Conservation (phyloP, 1,140 invertebrate species). For the Lepidurus arcticus region DNA sequence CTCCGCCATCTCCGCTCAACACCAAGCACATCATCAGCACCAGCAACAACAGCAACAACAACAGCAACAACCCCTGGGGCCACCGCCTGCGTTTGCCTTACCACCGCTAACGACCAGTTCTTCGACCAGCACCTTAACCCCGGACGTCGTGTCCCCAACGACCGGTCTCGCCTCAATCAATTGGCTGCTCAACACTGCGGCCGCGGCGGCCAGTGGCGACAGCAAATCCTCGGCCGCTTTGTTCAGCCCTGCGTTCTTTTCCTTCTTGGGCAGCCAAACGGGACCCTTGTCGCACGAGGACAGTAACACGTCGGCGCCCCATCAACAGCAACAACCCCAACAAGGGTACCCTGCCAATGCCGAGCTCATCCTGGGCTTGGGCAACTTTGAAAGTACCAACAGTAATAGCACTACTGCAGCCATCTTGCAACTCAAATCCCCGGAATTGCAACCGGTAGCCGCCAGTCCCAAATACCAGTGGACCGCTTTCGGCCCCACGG, state of each 20-base stretch:
- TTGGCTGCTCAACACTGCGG: constrained; percentile 31
- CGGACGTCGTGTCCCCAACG: constrained; percentile 38
- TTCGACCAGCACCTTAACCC: constrained; percentile 37
- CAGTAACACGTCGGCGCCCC: constrained; percentile 35
- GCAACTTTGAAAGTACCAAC: constrained; percentile 40
- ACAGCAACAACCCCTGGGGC: constrained; percentile 36
- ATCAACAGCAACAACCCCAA: constrained; percentile 38
- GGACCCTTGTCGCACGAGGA: constrained; percentile 39
- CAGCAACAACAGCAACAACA: constrained; percentile 37
- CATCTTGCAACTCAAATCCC: constrained; percentile 39
- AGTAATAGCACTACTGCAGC: constrained; percentile 37
- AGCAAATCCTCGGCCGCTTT: constrained; percentile 57
- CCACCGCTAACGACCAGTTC: constrained; percentile 38
- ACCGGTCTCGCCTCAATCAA: constrained; percentile 33
- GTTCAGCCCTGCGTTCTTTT: constrained; percentile 54
- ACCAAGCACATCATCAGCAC: constrained; percentile 32
- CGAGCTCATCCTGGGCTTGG: constrained; percentile 41
- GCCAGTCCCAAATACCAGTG: constrained; percentile 54
- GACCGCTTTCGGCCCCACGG: constrained; percentile 43
- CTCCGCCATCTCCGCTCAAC: not conserved
- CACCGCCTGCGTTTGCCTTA: constrained; percentile 28
- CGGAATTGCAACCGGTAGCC: constrained; percentile 43
- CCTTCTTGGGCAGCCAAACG: constrained; percentile 44
- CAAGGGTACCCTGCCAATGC: constrained; percentile 37
- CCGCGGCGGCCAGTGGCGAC: constrained; percentile 48